These are phyloP conservation scores for Agrotis ipsilon DNA, from an alignment of 2,888 invertebrate species.

Conservation along the genomic window DNA sequence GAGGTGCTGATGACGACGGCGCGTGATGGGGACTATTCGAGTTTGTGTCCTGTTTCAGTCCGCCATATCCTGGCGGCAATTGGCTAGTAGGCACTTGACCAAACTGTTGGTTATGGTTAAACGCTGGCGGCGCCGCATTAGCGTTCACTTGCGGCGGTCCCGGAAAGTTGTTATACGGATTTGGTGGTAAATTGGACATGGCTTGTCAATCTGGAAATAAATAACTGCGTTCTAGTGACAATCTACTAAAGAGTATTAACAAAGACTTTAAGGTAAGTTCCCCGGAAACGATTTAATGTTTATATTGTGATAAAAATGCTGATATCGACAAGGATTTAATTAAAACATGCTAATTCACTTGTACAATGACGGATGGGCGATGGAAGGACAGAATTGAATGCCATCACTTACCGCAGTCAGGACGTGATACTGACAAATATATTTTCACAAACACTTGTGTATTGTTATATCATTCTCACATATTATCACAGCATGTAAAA, in stretches of 20 bases:
- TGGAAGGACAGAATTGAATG: constrained; percentile 64
- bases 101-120: constrained; percentile 76
- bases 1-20: constrained; percentile 66
- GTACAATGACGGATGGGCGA: constrained; percentile 83
- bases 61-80: constrained; percentile 78
- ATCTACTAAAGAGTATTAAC: constrained; percentile 31
- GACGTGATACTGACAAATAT: constrained; percentile 76
- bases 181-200: constrained; percentile 88
- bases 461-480: constrained; percentile 85
- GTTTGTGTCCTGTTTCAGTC: constrained; percentile 83
- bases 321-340: constrained; percentile 79
- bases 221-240: constrained; percentile 64
- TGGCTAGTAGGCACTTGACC: constrained; percentile 80
- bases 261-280: constrained; percentile 33
- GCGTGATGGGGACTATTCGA: constrained; percentile 81
- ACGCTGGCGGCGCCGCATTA: constrained; percentile 73
- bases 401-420: constrained; percentile 78
- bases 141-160: constrained; percentile 78
- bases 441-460: constrained; percentile 77
- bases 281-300: constrained; percentile 67
- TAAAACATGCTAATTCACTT: constrained; percentile 88
- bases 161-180: constrained; percentile 80
- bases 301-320: constrained; percentile 78
- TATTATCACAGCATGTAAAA: constrained; percentile 80
- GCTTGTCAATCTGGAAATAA: constrained; percentile 86